Conservation (phyloP, 2,888 invertebrate species). For the Desoria tigrina region DNA sequence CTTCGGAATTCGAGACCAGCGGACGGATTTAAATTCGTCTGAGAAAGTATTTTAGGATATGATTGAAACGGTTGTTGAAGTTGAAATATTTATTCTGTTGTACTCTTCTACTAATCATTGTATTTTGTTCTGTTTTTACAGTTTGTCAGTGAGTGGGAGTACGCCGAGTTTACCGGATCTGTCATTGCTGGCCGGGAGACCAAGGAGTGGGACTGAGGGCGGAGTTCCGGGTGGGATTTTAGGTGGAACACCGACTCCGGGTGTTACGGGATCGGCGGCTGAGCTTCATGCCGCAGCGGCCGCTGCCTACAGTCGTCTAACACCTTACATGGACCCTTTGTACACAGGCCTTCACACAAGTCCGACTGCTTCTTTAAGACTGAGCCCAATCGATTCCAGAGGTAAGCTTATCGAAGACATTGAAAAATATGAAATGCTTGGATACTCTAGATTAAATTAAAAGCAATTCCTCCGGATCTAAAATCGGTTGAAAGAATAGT, state of each 20-base stretch:
- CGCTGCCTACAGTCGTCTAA: slow-evolving; percentile 66
- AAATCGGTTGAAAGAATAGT: too few relatives aligned
- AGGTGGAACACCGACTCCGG: slow-evolving; percentile 48
- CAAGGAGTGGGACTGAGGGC: slow-evolving; percentile 47
- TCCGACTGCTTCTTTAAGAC: slow-evolving; percentile 67
- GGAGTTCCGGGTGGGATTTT: slow-evolving; percentile 41
- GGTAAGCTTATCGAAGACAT: too few relatives aligned
- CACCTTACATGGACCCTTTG: slow-evolving; percentile 73
- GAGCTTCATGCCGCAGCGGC: slow-evolving; percentile 56
- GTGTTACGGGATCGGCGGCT: slow-evolving; percentile 50
- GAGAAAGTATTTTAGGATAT: too few relatives aligned
- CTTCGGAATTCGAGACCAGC: too few relatives aligned
- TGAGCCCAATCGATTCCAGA: slow-evolving; percentile 56
- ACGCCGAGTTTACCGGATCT: slow-evolving; percentile 50
- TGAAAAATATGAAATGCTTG: background rate
- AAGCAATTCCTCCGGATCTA: too few relatives aligned
- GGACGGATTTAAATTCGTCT: too few relatives aligned
- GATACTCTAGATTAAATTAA: background rate
- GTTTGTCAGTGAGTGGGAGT: slow-evolving; percentile 51
- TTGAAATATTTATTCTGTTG: too few relatives aligned
- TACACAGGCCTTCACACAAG: slow-evolving; percentile 71
- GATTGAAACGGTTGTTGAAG: too few relatives aligned
- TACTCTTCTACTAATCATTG: too few relatives aligned
- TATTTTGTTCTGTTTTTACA: slow-evolving; percentile 41
- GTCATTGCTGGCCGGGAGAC: slow-evolving; percentile 49